Base-by-base conservation (phyloP, 2,113 vertebrate genomes). In the Bombycilla garrulus region DNA sequence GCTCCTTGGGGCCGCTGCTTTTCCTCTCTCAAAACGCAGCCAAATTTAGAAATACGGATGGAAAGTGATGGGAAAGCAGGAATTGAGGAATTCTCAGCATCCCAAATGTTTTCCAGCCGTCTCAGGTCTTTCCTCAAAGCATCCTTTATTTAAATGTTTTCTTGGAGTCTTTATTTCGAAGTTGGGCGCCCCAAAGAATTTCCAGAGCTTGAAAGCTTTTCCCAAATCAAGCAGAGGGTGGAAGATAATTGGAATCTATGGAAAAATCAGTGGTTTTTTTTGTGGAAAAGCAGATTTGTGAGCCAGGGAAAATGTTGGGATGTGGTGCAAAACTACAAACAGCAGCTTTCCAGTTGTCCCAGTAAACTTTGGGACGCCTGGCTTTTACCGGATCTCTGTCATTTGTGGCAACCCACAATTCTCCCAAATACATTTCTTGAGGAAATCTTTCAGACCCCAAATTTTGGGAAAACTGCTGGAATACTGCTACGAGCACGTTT, bases 141-240 rank as follows among this genome's bases (percentile, higher is more conserved):
- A 24, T 6, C 15, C 65, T 56, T 60, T 10, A 10, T 31, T 33
- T 4, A 9, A 42, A 45, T 0, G 12, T 10, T 33, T 23, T 5
- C 8, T 60, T 47, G 48, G 29, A 54, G 20, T 33, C 12, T 72
- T 64, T 11, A 6, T 33, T 33, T 87, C 57, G 13, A 92, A 66
- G 7, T 5, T 5, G 25, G 70, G 10, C 0, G 0, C 18, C 5
- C 45, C 19, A 6, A 44, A 58, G 23, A 3, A 42, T 62, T 57
- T n/a, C 76, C 45, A 15, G n/a, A 22, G 33, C 60, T 86, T 35
- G 56, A 38, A 65, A 61, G 4, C 1, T 45, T 64, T 79, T 64
- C 36, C 44, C 26, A 58, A 38, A 25, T 50, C 26, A 5, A 71
- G 53, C 7, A n/a, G 26, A 11, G 45, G 24, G 38, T 44, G 48